Evolutionary conservation across 1,140 invertebrate genomes (phyloP), one percentile per base, ranked within the genome.

Genomic region (Nasonia longicornis): DNA sequence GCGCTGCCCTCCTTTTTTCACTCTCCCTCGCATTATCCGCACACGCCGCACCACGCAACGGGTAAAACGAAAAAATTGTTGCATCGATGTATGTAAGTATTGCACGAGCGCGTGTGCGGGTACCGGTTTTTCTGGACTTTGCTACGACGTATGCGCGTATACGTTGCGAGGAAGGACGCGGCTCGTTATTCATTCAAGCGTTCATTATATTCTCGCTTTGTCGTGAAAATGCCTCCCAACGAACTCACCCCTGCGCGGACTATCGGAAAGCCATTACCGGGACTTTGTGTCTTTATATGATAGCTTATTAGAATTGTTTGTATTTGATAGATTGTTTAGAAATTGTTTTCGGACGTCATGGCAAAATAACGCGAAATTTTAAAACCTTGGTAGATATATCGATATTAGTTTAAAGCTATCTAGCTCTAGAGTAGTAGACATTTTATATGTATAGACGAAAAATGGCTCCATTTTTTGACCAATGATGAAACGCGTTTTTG

Each of bases 151-250:
- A 52, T 14, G 14, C 16, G 35, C 58, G 7, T 45, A 12, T 35
- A 69, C 42, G 11, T 35, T 42, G 58, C 20, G 22, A 70, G 72
- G 31, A 81, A 77, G 80, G 66, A 63, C 74, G 74, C 67, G 69
- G 76, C 73, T 84, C 82, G 80, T 85, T 84, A 85, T 81, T 83
- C 76, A 83, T 82, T 81, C 79, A 81, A 58, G 83, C 48, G 70
- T 73, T 83, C 84, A 82, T 85, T 74, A 82, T 80, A 82, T 71
- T 77, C 48, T 48, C 52, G 75, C 77, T 48, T 70, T 45, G 31
- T 45, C 66, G 26, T 42, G 22, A 48, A 79, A 79, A 79, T 77
- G 48, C 48, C 70, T 52, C 70, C 22, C 63, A 58, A n/a, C 20
- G 0, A n/a, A 58, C 20, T 58, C 26, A 67, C 22, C 66, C 29